Evolutionary conservation across 2,797 vertebrate genomes (phyloP), one percentile per base, ranked within the genome.

Genomic region (Dipus sagitta): DNA sequence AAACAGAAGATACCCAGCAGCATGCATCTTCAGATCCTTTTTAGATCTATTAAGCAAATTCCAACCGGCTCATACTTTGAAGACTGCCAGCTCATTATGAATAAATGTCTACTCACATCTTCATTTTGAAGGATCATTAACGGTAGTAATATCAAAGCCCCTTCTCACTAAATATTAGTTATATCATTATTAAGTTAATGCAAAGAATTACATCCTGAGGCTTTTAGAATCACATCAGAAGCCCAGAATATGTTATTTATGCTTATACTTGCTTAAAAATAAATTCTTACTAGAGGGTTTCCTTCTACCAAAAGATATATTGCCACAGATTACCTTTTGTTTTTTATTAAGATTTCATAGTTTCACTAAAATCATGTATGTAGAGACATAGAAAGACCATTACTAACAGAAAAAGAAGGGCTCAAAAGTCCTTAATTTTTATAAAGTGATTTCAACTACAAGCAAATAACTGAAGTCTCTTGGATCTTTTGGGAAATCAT

Each of bases 241-340:
- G 6, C 13, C 13, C 14, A 52, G 30, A 34, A 60, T 76, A 82
- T 78, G 58, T 52, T 91, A 72, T 85, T 86, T 96, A 87, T 96
- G 38, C 23, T 91, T 93, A 91, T 82, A 88, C 15, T 68, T 92
- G 74, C 92, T 86, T 92, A 86, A 95, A 97, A 91, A 96, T 96
- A 87, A 68, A 90, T 86, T 80, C 20, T 65, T 94, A 21, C 62
- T 87, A 65, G 26, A 95, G 67, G 79, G 23, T 70, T 52, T 58
- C 13, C 6, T 95, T 91, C 71, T 71, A 78, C 42, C 70, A 52
- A 81, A 94, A 94, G 79, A 80, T 88, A 32, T 95, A 64, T 84
- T 85, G 38, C 30, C 76, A 86, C 2, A 71, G 68, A 93, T 92
- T 67, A 76, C 62, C 81, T 97, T 95, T 95, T 93, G 71, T 92